Percentiles rank a stretch among this genome's conserved stretches.
phyloP scores from a whole-genome alignment of 2,888 invertebrate species.

The Acronicta psi region DNA sequence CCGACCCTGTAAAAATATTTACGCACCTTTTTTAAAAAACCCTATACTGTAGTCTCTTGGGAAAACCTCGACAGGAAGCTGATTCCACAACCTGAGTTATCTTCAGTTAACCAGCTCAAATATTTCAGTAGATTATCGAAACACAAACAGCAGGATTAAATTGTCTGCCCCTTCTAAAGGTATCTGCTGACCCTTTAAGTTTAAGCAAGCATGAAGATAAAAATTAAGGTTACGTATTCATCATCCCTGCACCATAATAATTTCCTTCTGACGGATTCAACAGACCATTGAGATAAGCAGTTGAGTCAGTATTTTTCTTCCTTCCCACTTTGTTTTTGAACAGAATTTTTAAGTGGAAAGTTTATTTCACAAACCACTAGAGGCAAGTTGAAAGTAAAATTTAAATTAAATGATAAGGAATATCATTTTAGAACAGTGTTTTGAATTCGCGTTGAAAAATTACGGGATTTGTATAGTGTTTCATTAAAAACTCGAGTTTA shows the following conservation, averaged over 20 bases:
- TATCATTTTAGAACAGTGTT: constrained; percentile 20
- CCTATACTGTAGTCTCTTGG: no score
- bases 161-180: constrained; percentile 12
- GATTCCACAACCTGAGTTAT: no score
- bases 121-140: no score
- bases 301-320: constrained; percentile 42
- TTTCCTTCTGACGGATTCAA: constrained; percentile 46
- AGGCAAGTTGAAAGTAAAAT: constrained; percentile 27
- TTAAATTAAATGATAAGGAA: constrained; percentile 34
- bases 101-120: no score
- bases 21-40: no score
- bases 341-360: constrained; percentile 35
- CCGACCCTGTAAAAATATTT: no score
- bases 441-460: constrained; percentile 16
- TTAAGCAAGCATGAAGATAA: constrained; percentile 48
- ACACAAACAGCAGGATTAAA: constrained; percentile 18
- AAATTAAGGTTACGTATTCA: constrained; percentile 16
- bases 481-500: constrained; percentile 12
- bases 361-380: constrained; percentile 38
- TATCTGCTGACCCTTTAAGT: constrained; percentile 23
- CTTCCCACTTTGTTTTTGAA: constrained; percentile 14
- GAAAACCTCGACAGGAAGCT: no score
- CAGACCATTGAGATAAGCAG: constrained; percentile 44
- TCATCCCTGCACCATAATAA: constrained; percentile 38
- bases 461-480: constrained; percentile 13